Conservation (phyloP, 1,140 invertebrate species). For the Batillaria attramentaria region DNA sequence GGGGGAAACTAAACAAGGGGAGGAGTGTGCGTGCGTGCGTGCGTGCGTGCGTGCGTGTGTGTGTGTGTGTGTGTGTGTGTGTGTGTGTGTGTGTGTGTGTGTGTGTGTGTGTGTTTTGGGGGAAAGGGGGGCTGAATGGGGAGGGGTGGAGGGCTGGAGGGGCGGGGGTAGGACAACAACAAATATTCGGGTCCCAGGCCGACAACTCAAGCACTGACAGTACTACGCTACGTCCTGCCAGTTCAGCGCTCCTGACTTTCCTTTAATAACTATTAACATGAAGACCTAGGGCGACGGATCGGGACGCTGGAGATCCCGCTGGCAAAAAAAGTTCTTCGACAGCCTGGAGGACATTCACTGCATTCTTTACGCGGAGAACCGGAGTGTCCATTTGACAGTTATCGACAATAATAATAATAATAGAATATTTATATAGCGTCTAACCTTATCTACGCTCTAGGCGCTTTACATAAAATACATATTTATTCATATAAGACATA, state of each 20-base stretch:
- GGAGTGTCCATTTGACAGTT: too few relatives aligned
- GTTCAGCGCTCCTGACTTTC: neutral
- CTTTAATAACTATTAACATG: neutral
- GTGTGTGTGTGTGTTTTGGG: neutral
- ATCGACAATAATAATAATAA: too few relatives aligned
- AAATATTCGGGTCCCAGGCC: too few relatives aligned
- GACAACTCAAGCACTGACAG: neutral
- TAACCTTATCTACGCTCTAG: too few relatives aligned
- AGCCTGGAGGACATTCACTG: too few relatives aligned
- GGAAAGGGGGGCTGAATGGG: neutral
- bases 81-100: slow-evolving; percentile 12
- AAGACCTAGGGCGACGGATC: neutral
- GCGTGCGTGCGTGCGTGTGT: slow-evolving; percentile 7
- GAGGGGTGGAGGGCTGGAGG: neutral
- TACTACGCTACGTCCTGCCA: neutral
- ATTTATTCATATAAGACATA: too few relatives aligned
- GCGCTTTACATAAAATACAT: too few relatives aligned
- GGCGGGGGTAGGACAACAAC: neutral
- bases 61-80: slow-evolving; percentile 30
- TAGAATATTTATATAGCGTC: too few relatives aligned
- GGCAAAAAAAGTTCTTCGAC: too few relatives aligned
- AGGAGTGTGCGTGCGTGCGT: neutral
- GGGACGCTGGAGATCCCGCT: too few relatives aligned
- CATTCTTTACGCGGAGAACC: too few relatives aligned
- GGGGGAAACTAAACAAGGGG: slow-evolving; percentile 14